Evolutionary conservation across 1,140 invertebrate genomes (phyloP), one percentile per base, ranked within the genome.

Genomic region (Drosophila sulfurigaster): DNA sequence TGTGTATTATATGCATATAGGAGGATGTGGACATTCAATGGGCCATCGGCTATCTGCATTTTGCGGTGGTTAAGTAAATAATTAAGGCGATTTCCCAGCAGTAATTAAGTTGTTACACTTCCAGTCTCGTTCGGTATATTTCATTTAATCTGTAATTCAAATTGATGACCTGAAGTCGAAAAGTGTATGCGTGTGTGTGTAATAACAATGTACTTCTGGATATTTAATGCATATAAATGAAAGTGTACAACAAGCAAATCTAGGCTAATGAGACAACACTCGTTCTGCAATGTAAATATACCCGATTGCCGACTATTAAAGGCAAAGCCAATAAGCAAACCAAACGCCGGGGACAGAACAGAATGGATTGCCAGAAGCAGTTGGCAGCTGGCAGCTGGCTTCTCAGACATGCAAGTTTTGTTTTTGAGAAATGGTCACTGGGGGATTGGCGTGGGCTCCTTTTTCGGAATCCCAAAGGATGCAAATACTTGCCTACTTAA

Each of bases 31-130:
- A 6, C 54, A 68, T 32, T 59, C 64, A 52, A 52, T 52, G 41
- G 52, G 5, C 73, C 51, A 25, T n/a, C 45, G 67, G 66, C 35
- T 28, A 32, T 48, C 32, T 69, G 67, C 32, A 63, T 45, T 20
- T 38, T 25, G 20, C 20, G 20, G 15, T 15, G 66, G 20, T 49
- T 13, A 35, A 71, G 68, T 75, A 72, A 76, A 87, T 87, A 89
- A 87, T 87, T 87, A 59, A 87, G 81, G 51, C 79, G 67, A 75
- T 88, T 85, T 69, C 75, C 58, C 32, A 62, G 43, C 76, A 60
- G 83, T 86, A 86, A 86, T 86, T 86, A 88, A 82, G 79, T 73
- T 59, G 65, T 57, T 75, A 70, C 78, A 85, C 69, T 58, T 81
- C 74, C 75, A 65, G 76, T 43, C 20, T 25, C 41, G n/a, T 13